A percentile compares a stretch with the other conserved stretches of the same genome.
phyloP scores from a whole-genome alignment of 2,113 vertebrate species.

The Mirza zaza region DNA sequence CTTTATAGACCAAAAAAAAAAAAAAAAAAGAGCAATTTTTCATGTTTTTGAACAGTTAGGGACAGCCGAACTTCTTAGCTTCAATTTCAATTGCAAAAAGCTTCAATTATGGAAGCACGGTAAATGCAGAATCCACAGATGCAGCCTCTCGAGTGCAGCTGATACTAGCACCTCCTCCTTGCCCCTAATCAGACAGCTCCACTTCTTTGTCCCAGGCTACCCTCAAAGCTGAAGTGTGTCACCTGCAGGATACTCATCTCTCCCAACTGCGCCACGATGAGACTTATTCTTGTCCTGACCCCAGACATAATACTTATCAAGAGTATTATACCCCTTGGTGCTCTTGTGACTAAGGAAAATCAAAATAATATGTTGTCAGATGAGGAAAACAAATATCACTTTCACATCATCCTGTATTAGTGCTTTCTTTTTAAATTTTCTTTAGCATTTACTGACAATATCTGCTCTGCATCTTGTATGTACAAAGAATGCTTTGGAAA shows the following conservation, averaged over 20 bases:
- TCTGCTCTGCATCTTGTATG: not conserved
- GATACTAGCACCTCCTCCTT: not conserved
- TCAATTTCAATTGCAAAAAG: not conserved
- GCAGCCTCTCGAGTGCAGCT: not conserved
- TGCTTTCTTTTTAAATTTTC: not conserved
- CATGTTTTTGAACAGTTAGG: not conserved
- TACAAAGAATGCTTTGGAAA: not conserved
- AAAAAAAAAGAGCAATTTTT: not conserved
- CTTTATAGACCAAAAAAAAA: not conserved
- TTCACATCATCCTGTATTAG: not conserved
- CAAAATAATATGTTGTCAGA: not conserved
- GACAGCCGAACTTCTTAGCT: not conserved
- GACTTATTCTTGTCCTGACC: not conserved
- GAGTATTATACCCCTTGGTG: not conserved
- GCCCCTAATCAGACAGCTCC: not conserved
- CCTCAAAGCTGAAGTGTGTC: conserved; percentile 31
- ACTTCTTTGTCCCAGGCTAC: not conserved
- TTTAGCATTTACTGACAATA: not conserved
- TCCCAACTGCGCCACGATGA: not conserved
- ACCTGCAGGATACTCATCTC: conserved; percentile 20
- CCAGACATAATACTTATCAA: not conserved
- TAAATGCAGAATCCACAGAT: not conserved
- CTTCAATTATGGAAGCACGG: not conserved
- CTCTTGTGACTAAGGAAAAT: not conserved
- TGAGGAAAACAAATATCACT: not conserved